Percentiles rank a stretch among this genome's conserved stretches.
Evolutionary conservation across 2,888 invertebrate species (phyloP).

Genomic region (Mythimna lalbum): DNA sequence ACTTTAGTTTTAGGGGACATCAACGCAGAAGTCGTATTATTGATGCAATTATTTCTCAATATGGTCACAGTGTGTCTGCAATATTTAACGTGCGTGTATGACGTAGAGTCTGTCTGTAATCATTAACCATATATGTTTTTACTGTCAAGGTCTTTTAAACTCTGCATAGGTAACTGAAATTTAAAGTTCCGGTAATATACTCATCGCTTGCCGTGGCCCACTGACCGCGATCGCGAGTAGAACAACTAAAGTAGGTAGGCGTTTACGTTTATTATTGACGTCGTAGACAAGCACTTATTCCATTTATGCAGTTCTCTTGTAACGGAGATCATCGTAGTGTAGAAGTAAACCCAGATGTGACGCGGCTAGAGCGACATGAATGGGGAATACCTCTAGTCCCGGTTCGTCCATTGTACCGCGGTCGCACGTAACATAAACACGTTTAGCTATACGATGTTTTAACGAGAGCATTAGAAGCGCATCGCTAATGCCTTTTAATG

Average conservation of each 20-base stretch:
- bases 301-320: slow-evolving; percentile 53
- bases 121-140: slow-evolving; percentile 56
- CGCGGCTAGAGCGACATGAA: slow-evolving; percentile 24
- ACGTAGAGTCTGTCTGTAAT: slow-evolving; percentile 42
- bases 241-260: slow-evolving; percentile 80
- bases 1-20: slow-evolving; percentile 29
- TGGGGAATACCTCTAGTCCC: slow-evolving; percentile 39
- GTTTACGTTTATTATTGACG: slow-evolving; percentile 73
- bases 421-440: slow-evolving; percentile 62
- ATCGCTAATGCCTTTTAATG: slow-evolving; percentile 41
- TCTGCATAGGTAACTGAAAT: slow-evolving; percentile 72
- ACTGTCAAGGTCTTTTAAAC: slow-evolving; percentile 75
- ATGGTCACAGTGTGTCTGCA: slow-evolving; percentile 24
- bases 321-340: slow-evolving; percentile 41
- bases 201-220: slow-evolving; percentile 86
- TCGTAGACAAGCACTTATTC: slow-evolving; percentile 57
- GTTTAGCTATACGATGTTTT: slow-evolving; percentile 43
- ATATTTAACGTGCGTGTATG: slow-evolving; percentile 36
- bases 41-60: slow-evolving; percentile 34
- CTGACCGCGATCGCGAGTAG: slow-evolving; percentile 84
- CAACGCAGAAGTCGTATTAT: slow-evolving; percentile 20
- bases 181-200: slow-evolving; percentile 83
- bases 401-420: slow-evolving; percentile 48
- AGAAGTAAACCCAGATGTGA: slow-evolving; percentile 44
- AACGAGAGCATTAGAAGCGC: slow-evolving; percentile 44